phyloP scores from a whole-genome alignment of 2,797 vertebrate genomes.

The Limnodromus scolopaceus region DNA sequence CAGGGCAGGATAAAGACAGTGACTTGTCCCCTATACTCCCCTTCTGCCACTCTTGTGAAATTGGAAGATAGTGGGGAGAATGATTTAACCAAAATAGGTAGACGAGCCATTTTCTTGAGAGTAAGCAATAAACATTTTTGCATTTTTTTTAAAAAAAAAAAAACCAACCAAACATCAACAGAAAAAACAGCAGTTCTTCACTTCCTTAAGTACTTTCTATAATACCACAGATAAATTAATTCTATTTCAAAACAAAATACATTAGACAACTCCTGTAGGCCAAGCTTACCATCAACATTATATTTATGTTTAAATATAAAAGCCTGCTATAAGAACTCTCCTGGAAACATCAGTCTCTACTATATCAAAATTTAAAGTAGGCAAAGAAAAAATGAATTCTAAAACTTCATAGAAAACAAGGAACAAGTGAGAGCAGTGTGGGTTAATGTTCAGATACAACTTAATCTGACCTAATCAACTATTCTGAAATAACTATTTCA shows the following conservation, averaged over 20 bases:
- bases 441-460: neutral
- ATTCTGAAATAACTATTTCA: neutral
- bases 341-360: neutral
- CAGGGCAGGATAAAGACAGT: neutral
- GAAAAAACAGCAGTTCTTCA: neutral
- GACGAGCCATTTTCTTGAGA: neutral
- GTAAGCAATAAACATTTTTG: neutral
- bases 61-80: neutral
- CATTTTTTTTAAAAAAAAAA: neutral
- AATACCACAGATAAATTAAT: neutral
- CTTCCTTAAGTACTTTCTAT: neutral
- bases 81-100: neutral
- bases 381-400: neutral
- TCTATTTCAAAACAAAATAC: fast-evolving
- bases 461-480: neutral
- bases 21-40: neutral
- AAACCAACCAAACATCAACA: neutral
- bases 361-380: neutral
- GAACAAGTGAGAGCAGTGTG: neutral
- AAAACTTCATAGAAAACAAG: neutral
- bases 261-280: neutral
- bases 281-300: neutral
- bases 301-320: neutral
- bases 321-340: neutral
- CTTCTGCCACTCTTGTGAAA: neutral